These are phyloP conservation scores for Mizuhopecten yessoensis DNA, from an alignment of 1,140 invertebrate species.

Conservation along the genomic window DNA sequence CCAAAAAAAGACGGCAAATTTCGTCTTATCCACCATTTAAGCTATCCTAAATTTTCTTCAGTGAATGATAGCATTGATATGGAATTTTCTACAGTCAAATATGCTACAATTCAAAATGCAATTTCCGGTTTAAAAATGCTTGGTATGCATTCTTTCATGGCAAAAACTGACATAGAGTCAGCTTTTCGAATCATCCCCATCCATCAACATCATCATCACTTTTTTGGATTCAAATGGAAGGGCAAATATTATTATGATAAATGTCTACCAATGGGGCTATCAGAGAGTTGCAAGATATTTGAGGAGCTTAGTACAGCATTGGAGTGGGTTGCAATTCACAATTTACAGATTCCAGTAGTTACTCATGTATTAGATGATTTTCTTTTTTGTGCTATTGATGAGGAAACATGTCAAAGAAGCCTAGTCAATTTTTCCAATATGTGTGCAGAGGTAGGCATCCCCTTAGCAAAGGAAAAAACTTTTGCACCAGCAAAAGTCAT, in stretches of 20 bases:
- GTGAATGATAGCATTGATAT: not conserved
- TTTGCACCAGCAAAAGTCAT: no score
- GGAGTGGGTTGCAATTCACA: no score
- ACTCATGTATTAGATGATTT: no score
- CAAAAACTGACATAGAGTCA: conserved; percentile 43
- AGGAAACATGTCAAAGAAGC: no score
- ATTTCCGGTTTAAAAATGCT: not conserved
- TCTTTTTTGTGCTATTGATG: no score
- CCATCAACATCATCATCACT: conserved; percentile 42
- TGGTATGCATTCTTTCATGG: not conserved
- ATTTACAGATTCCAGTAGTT: no score
- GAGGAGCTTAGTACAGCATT: no score
- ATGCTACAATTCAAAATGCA: not conserved
- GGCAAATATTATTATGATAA: conserved; percentile 36
- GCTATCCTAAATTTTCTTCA: not conserved
- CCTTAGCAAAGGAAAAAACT: no score
- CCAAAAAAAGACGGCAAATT: not conserved
- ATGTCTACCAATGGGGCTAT: conserved; percentile 30
- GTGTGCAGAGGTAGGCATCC: no score
- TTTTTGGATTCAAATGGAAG: not conserved
- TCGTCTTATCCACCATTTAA: not conserved
- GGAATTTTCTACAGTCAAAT: not conserved
- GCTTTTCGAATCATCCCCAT: conserved; percentile 33
- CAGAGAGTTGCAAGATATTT: no score
- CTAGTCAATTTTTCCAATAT: no score